A percentile compares a stretch with the other conserved stretches of the same genome.
These are phyloP conservation scores for Mesorhabditis belari DNA, from an alignment of 2,888 invertebrate genomes.

Conservation along the genomic window DNA sequence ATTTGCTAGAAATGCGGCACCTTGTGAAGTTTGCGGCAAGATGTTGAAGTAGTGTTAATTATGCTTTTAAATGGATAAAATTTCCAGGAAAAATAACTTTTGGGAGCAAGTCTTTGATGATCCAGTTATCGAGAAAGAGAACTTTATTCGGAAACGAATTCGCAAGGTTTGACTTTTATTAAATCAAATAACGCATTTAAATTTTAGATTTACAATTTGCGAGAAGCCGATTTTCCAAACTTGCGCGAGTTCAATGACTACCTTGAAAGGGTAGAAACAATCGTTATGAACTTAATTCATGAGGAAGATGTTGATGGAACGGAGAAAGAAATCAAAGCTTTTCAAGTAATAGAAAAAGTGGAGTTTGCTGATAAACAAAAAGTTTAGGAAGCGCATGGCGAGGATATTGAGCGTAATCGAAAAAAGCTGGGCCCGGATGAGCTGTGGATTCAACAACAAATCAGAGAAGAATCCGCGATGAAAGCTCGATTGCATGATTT, in stretches of 20 bases:
- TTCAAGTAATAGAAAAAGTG: not conserved
- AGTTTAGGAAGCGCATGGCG: slow-evolving; percentile 36
- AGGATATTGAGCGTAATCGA: slow-evolving; percentile 44
- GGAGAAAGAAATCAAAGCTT: slow-evolving; percentile 37
- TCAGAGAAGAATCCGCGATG: slow-evolving; percentile 51
- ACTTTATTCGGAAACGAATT: slow-evolving; percentile 82
- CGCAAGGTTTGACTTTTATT: slow-evolving; percentile 55
- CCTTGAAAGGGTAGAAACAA: slow-evolving; percentile 81
- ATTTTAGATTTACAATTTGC: slow-evolving; percentile 73
- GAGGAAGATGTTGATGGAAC: slow-evolving; percentile 37
- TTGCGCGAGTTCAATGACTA: slow-evolving; percentile 87
- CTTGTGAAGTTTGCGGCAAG: slow-evolving; percentile 70
- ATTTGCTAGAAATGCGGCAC: slow-evolving; percentile 89
- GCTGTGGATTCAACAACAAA: slow-evolving; percentile 61
- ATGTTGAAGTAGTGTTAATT: slow-evolving; percentile 65
- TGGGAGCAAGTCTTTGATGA: slow-evolving; percentile 92
- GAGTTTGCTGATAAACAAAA: not conserved
- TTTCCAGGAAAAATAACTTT: slow-evolving; percentile 71
- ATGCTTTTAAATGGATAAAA: not conserved
- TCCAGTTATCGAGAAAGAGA: slow-evolving; percentile 89
- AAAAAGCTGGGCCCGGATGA: slow-evolving; percentile 60
- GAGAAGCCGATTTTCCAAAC: slow-evolving; percentile 81
- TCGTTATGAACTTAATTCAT: slow-evolving; percentile 40
- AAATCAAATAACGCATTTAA: not conserved
- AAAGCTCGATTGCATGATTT: slow-evolving; percentile 8